phyloP scores from a whole-genome alignment of 2,888 invertebrate species.

The Apodemia zela region DNA sequence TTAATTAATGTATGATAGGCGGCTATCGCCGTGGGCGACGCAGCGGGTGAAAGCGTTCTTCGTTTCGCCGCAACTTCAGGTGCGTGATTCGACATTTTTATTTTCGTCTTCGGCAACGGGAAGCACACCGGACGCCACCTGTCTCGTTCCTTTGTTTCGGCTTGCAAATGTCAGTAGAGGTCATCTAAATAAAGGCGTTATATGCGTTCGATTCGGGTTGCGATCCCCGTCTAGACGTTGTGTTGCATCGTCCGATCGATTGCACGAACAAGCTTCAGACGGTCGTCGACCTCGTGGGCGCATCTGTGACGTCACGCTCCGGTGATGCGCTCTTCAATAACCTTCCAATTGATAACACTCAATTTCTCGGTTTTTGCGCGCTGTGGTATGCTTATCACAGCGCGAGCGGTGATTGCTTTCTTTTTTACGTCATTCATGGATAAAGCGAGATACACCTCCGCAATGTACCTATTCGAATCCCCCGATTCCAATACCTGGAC shows the following conservation, averaged over 20 bases:
- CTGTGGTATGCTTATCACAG: constrained; percentile 35
- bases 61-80: constrained; percentile 41
- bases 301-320: constrained; percentile 79
- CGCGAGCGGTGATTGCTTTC: not conserved
- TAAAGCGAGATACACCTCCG: not conserved
- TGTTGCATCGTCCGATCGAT: constrained; percentile 78
- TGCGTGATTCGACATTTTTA: constrained; percentile 61
- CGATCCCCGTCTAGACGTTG: constrained; percentile 75
- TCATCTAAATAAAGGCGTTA: constrained; percentile 76
- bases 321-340: constrained; percentile 73
- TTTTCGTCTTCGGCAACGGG: constrained; percentile 60
- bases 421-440: not conserved
- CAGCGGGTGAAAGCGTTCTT: constrained; percentile 68
- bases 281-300: constrained; percentile 76
- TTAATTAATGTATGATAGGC: constrained; percentile 46
- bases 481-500: not conserved
- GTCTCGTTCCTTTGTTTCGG: constrained; percentile 75
- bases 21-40: constrained; percentile 47
- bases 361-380: constrained; percentile 45
- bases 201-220: constrained; percentile 66
- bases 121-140: constrained; percentile 65
- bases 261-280: constrained; percentile 73
- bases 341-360: constrained; percentile 54
- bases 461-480: not conserved
- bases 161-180: constrained; percentile 75